Evolutionary conservation across 2,888 invertebrate species (phyloP).

Genomic region (Cybosia mesomella): DNA sequence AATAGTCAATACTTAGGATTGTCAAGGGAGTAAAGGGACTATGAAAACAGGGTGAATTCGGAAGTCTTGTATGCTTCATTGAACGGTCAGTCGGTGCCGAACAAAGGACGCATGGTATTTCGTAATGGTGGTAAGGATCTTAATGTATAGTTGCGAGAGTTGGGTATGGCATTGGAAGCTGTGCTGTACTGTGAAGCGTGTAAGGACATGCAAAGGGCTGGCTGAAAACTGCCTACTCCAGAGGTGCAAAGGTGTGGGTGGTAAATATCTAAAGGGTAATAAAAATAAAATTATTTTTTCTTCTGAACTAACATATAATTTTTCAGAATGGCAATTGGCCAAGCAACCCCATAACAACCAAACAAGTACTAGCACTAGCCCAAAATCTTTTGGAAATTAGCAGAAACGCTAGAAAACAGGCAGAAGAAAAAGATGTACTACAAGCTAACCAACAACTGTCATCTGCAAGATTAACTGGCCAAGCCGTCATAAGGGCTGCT

Average conservation of each 20-base stretch:
- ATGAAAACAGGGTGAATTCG: no score
- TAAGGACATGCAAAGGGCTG: no score
- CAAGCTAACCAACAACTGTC: conserved; percentile 87
- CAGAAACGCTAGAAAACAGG: conserved; percentile 82
- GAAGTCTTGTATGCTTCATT: no score
- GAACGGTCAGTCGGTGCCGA: no score
- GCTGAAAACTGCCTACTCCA: no score
- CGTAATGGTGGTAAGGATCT: no score
- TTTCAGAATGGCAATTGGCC: conserved; percentile 85
- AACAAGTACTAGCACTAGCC: conserved; percentile 88
- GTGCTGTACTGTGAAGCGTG: no score
- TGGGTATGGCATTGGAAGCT: no score
- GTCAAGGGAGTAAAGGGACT: no score
- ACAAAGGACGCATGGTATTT: no score
- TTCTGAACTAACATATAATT: neutral
- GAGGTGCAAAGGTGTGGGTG: neutral
- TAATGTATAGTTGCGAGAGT: no score
- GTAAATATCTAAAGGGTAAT: neutral
- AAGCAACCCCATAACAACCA: conserved; percentile 86
- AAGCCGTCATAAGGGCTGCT: conserved; percentile 84
- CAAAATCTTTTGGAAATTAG: conserved; percentile 87
- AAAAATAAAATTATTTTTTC: no score
- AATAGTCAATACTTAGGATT: neutral
- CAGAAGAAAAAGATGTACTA: conserved; percentile 79
- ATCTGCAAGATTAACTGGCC: conserved; percentile 87